Base-by-base conservation (phyloP, 1,140 invertebrate species). In the Teleogryllus occipitalis region DNA sequence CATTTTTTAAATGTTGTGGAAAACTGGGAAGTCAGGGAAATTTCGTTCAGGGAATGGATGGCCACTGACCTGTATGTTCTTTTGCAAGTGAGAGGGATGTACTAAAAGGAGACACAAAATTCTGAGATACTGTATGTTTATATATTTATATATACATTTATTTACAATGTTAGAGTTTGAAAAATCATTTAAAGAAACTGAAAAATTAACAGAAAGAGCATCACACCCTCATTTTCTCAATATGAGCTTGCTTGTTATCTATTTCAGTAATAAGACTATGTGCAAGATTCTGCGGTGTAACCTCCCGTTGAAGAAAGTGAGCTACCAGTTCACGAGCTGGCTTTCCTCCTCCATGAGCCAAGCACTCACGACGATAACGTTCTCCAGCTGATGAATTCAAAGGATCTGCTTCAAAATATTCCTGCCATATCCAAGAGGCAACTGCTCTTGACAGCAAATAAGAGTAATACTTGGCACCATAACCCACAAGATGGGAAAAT, bases 381-480 rank as follows among this genome's bases (percentile, higher is more conserved):
- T 96, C 92, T 4, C 97, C 97, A 27, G 92, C 90, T 46, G 84
- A 82, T 12, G 93, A 89, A 85, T 88, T 92, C 47, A 98, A 92
- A 0, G 98, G 97, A 86, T 97, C 91, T 0, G 88, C 84, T 83
- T 92, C 89, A 84, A 99, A 99, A 83, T 94, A 93, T 22, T 90
- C 90, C 83, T 96, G 92, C 97, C 98, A 99, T 81, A 98, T 97
- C 88, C 92, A 93, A 47, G 95, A 94, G 0, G 98, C 97, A 72
- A 98, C 91, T 27, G 97, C 95, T 82, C 95, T 90, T 0, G 98
- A 98, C 83, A 99, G 93, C 76, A 99, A 87, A 87, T 99, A 99
- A 0, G 97, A 95, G 86, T 99, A 99, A 87, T 99, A 99, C 87
- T 98, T 98, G 0, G 97, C 97, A 48, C 98, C 98, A 86, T 99